These are phyloP conservation scores for Cordilura impudica DNA, from an alignment of 2,888 invertebrate genomes.

Conservation along the genomic window DNA sequence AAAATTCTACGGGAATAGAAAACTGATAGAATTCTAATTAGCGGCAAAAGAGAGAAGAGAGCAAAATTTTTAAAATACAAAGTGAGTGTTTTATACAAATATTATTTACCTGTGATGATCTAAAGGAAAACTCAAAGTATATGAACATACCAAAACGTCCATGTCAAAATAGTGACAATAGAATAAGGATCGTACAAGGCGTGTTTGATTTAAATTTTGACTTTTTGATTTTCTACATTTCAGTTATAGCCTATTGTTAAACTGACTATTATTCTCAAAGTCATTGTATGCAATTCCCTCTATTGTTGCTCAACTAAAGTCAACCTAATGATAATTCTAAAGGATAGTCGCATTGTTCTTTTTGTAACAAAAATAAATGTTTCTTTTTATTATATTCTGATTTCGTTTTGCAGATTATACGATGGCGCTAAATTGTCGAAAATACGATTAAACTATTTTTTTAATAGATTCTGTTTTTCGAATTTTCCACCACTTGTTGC, in stretches of 20 bases:
- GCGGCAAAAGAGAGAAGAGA: constrained; percentile 50
- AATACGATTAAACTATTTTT: constrained; percentile 64
- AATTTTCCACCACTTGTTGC: constrained; percentile 55
- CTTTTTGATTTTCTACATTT: constrained; percentile 61
- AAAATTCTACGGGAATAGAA: constrained; percentile 14
- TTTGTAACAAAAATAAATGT: neutral
- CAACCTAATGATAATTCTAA: constrained; percentile 70
- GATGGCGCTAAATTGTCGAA: constrained; percentile 74
- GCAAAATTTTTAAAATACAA: neutral
- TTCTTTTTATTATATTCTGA: neutral
- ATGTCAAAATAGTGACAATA: constrained; percentile 76
- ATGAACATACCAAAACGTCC: constrained; percentile 67
- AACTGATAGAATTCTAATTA: constrained; percentile 55
- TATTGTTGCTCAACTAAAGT: constrained; percentile 65
- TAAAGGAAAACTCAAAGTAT: neutral
- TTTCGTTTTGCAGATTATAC: constrained; percentile 70
- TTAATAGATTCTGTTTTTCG: constrained; percentile 59
- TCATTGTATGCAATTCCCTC: neutral
- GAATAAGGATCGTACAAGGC: constrained; percentile 32
- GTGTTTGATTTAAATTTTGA: constrained; percentile 61
- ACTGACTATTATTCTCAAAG: constrained; percentile 9
- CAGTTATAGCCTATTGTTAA: constrained; percentile 40
- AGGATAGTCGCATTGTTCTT: neutral
- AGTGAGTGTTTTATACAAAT: constrained; percentile 16
- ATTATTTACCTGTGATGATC: constrained; percentile 24